phyloP scores from a whole-genome alignment of 2,888 invertebrate genomes.

The Cephus rjabovi region DNA sequence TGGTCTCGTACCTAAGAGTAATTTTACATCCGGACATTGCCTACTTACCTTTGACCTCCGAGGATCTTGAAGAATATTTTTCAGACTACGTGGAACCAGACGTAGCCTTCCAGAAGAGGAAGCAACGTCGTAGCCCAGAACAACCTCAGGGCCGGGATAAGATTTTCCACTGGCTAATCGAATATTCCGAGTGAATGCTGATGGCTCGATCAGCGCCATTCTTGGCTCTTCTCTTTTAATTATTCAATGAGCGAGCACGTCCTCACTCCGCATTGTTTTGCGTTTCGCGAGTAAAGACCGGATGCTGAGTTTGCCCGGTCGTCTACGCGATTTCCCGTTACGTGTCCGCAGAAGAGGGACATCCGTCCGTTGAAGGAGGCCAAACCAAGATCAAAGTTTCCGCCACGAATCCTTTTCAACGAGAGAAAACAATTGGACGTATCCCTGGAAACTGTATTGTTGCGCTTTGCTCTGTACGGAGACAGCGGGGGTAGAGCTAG shows the following conservation, averaged over 20 bases:
- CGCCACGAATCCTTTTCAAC: constrained; percentile 4
- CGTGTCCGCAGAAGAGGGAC: constrained; percentile 40
- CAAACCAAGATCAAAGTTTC: constrained; percentile 24
- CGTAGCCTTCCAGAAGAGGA: background rate
- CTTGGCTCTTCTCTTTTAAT: background rate
- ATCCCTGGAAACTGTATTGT: background rate
- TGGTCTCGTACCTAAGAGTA: background rate
- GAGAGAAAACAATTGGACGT: background rate
- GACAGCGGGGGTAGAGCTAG: background rate
- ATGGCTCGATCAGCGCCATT: background rate
- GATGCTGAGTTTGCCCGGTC: constrained; percentile 56
- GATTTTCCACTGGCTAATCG: constrained; percentile 1
- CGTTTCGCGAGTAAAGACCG: constrained; percentile 49
- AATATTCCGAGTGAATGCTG: background rate
- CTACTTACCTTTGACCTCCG: background rate
- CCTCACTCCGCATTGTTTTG: constrained; percentile 60
- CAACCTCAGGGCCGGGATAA: constrained; percentile 17
- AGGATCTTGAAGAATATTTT: background rate
- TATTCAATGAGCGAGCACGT: constrained; percentile 18
- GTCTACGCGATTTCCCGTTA: constrained; percentile 65
- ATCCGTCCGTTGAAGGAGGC: background rate
- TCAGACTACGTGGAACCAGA: background rate
- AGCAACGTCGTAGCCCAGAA: constrained; percentile 5
- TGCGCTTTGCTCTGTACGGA: background rate
- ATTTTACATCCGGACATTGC: background rate